phyloP scores from a whole-genome alignment of 2,113 vertebrate species.

The Ranitomeya variabilis region DNA sequence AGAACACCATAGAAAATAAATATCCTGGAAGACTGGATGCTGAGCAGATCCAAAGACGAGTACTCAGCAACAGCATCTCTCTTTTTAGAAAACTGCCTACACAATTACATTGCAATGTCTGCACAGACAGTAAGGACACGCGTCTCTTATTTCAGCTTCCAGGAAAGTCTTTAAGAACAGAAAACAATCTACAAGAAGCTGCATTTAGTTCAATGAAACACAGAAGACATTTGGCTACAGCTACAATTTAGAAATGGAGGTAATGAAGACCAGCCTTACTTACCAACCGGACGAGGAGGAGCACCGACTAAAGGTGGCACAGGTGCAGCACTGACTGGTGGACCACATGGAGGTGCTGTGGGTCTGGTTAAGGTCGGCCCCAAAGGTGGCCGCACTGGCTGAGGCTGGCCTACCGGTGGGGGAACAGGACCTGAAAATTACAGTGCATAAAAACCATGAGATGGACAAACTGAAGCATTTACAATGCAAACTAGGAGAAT shows the following conservation, averaged over 20 bases:
- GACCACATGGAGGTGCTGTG: conserved; percentile 64
- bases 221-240: not conserved
- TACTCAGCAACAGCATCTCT: too few species aligned
- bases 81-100: too few species aligned
- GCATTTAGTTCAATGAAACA: too few species aligned
- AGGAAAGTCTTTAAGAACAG: too few species aligned
- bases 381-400: conserved; percentile 71
- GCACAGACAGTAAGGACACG: too few species aligned
- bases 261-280: conserved; percentile 35
- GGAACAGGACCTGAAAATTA: conserved; percentile 69
- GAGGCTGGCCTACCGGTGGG: conserved; percentile 75
- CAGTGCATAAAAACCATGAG: not conserved
- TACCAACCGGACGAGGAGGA: conserved; percentile 77
- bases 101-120: too few species aligned
- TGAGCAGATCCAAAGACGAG: too few species aligned
- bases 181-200: too few species aligned
- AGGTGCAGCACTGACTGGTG: conserved; percentile 60
- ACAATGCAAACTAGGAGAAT: conserved; percentile 32
- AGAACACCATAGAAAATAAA: too few species aligned
- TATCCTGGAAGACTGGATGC: too few species aligned
- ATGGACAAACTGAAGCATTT: not conserved
- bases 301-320: conserved; percentile 66
- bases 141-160: too few species aligned
- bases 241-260: not conserved
- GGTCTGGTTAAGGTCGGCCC: conserved; percentile 74